Evolutionary conservation across 2,888 invertebrate genomes (phyloP).

Genomic region (Callimorpha dominula): DNA sequence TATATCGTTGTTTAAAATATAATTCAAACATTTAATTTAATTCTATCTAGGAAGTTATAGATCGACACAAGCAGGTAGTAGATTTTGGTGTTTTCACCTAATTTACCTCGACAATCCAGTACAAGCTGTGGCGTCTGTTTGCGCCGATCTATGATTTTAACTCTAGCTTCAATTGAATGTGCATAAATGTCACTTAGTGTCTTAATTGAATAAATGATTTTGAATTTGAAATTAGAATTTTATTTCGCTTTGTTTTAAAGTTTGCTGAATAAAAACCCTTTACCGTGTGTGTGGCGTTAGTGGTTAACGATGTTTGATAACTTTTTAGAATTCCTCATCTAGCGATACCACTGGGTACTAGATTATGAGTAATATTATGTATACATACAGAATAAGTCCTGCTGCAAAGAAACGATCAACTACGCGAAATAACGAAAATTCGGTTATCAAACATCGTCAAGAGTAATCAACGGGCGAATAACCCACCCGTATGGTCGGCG

Average conservation of each 20-base stretch:
- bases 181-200: no score
- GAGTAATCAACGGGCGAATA: conserved; percentile 84
- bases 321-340: conserved; percentile 22
- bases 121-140: no score
- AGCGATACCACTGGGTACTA: not conserved
- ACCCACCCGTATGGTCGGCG: conserved; percentile 98
- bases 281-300: conserved; percentile 77
- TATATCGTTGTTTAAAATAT: conserved; percentile 54
- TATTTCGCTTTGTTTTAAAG: conserved; percentile 51
- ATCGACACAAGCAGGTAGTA: no score
- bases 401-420: not conserved
- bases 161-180: no score
- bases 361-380: not conserved
- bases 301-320: conserved; percentile 67
- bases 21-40: conserved; percentile 44
- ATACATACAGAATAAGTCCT: not conserved
- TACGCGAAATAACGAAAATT: not conserved
- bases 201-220: no score
- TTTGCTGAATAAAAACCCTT: conserved; percentile 67
- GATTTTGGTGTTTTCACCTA: no score
- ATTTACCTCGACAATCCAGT: no score
- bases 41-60: conserved; percentile 53
- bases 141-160: no score
- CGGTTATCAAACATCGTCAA: conserved; percentile 63
- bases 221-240: no score